These are phyloP conservation scores for Dromococcyx pavoninus DNA, from an alignment of 2,797 vertebrate species.

Conservation along the genomic window DNA sequence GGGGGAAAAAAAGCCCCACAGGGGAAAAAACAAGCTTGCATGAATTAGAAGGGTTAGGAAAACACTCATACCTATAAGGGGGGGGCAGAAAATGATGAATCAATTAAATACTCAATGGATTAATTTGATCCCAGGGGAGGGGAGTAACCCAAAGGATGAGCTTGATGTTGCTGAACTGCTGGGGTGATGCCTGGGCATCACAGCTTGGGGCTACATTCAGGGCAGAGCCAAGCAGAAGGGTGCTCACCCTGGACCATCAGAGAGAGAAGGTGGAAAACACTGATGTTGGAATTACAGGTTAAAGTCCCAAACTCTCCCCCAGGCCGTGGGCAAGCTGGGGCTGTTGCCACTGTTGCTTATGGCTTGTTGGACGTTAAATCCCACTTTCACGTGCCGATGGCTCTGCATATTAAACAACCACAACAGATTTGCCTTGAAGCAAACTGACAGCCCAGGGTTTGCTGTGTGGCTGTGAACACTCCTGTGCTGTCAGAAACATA, in stretches of 20 bases:
- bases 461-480: neutral
- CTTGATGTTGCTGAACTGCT: neutral
- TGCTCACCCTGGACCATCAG: rapidly evolving
- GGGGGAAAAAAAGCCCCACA: rapidly evolving
- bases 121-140: neutral
- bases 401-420: neutral
- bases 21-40: neutral
- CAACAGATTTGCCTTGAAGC: rapidly evolving
- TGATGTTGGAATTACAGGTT: rapidly evolving
- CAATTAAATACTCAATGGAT: neutral
- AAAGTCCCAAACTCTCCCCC: neutral
- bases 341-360: neutral
- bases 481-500: rapidly evolving
- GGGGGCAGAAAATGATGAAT: neutral
- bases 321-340: neutral
- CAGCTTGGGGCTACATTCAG: rapidly evolving
- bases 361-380: neutral
- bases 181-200: neutral
- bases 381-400: rapidly evolving
- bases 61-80: neutral
- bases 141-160: neutral
- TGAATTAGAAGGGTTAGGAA: neutral
- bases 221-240: neutral
- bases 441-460: neutral
- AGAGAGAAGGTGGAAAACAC: neutral